Base-by-base conservation (phyloP, 2,113 vertebrate species). In the Genyomyrus donnyi region DNA sequence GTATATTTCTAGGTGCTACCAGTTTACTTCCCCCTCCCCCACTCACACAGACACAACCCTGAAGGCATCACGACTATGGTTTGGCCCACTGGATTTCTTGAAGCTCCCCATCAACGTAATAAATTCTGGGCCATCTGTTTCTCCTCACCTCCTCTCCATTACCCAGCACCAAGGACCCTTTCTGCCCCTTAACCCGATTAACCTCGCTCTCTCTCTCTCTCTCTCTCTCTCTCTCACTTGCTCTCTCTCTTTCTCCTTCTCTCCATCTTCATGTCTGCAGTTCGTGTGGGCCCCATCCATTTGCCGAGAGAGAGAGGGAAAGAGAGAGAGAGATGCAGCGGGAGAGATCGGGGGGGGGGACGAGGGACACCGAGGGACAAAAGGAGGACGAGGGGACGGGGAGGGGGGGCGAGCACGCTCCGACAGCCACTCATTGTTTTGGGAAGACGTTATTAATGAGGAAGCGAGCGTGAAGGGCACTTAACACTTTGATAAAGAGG, bases 371-470 rank as follows among this genome's bases (percentile, higher is more conserved):
- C 48, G 15, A 89, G 88, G 45, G 77, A 89, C n/a, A 56, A 56
- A 52, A n/a, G 50, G 24, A 84, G 88, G n/a, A 50, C 35, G 88
- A 58, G 50, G 39, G 19, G 74, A 35, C 3, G 53, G 17, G 49
- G 70, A 4, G 42, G 27, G 70, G 70, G 52, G 48, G 56, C 24
- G 21, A 35, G 21, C 39, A 10, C n/a, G 35, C 89, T 39, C 80
- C 58, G 80, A 85, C 52, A 90, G 66, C 88, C 88, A 66, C 91
- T 88, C 93, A 92, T 91, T 90, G 93, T 93, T 92, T 93, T 92
- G 91, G 88, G 91, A 91, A 92, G 89, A 92, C 92, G 91, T 94
- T 95, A 95, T 95, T 95, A 96, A 96, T 95, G 95, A 95, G 92
- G 89, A 91, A 91, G 93, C 89, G 90, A 93, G 92, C 92, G 89